Base-by-base conservation (phyloP, 2,797 vertebrate species). In the Distichodus sexfasciatus region DNA sequence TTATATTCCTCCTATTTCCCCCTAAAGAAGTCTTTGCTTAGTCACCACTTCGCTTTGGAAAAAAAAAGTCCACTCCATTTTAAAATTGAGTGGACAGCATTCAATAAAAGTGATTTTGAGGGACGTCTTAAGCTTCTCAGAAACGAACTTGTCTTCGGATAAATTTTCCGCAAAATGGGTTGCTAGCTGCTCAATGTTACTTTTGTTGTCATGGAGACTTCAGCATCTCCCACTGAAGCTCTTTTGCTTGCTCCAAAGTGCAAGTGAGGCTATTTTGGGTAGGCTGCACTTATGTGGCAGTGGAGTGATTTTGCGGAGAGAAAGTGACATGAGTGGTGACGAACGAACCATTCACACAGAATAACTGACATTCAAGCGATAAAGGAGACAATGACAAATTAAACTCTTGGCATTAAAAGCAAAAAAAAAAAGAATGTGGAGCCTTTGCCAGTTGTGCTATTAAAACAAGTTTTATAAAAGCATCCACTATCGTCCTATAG, bases 151-250 rank as follows among this genome's bases (percentile, higher is more conserved):
- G 4, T 58, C 46, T 66, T 57, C 35, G 12, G 44, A 63, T 33
- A 33, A 79, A 82, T 63, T 78, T 41, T 40, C 2, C 24, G 41
- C 48, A 74, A 83, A 81, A 80, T 74, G 80, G 71, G 67, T 53
- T 44, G 76, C 78, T 70, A 41, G 54, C 51, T 84, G 79, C 82
- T 79, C 82, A 69, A 80, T 73, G 1, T 79, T 76, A 69, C 50
- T 69, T 77, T 78, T 78, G 87, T 90, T 90, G 88, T 88, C 87
- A 89, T 89, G 85, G 89, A 62, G 75, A 90, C 83, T 83, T 82
- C 76, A 76, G 74, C 73, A 87, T 82, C 73, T 69, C 72, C 84
- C 77, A 79, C 76, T 78, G 63, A 86, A 81, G 85, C 78, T 72
- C 81, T 75, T 84, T 85, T 81, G 79, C 83, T 87, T 54, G 53